phyloP scores from a whole-genome alignment of 2,113 vertebrate genomes.

The Panthera tigris region DNA sequence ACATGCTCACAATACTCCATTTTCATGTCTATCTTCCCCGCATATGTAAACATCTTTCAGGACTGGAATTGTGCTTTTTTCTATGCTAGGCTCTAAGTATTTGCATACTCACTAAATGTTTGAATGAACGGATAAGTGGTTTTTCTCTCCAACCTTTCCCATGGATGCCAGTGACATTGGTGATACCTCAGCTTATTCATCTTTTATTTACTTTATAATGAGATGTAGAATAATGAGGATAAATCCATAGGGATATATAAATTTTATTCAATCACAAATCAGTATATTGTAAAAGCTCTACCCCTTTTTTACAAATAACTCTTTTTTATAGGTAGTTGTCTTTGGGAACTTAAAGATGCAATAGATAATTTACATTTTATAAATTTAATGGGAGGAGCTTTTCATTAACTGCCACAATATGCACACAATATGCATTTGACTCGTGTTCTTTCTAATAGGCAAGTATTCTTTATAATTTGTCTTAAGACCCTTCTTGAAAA shows the following conservation, averaged over 20 bases:
- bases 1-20: background rate
- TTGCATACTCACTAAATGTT: background rate
- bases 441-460: slow-evolving; percentile 31
- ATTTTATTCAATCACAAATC: slow-evolving; percentile 46
- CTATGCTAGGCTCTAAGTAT: background rate
- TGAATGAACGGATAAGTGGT: background rate
- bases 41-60: background rate
- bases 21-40: background rate
- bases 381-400: background rate
- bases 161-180: background rate
- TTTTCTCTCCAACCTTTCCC: slow-evolving; percentile 33
- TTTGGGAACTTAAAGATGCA: slow-evolving; percentile 17
- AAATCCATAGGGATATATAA: background rate
- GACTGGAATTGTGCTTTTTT: background rate
- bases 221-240: background rate
- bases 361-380: background rate
- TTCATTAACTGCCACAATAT: background rate
- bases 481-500: slow-evolving; percentile 41
- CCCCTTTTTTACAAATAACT: background rate
- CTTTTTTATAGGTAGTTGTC: background rate
- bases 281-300: background rate
- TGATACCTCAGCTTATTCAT: background rate
- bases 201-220: slow-evolving; percentile 3
- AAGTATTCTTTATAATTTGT: slow-evolving; percentile 27
- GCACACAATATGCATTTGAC: background rate